phyloP scores from a whole-genome alignment of 1,140 invertebrate genomes.

The Danaus melanippus region DNA sequence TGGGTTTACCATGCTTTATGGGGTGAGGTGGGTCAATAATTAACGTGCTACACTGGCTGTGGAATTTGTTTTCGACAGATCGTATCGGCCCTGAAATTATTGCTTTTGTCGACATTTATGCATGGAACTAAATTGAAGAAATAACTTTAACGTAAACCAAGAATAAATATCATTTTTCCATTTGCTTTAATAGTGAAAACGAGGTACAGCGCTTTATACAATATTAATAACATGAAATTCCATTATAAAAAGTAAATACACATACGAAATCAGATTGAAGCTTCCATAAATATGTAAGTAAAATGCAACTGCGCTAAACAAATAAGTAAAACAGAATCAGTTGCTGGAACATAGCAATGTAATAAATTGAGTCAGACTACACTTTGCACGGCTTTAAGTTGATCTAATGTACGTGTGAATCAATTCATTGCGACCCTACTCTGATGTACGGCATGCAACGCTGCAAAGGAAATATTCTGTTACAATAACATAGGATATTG shows the following conservation, averaged over 20 bases:
- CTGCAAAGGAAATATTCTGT: constrained; percentile 2
- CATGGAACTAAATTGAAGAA: too few relatives aligned
- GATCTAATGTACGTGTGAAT: constrained; percentile 25
- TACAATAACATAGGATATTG: not conserved
- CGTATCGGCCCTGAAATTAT: constrained; percentile 8
- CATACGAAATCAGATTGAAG: not conserved
- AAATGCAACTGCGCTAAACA: constrained; percentile 1
- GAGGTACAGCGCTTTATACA: too few relatives aligned
- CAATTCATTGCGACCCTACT: constrained; percentile 21
- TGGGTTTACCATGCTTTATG: constrained; percentile 13
- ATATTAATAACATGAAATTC: too few relatives aligned
- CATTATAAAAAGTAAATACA: too few relatives aligned
- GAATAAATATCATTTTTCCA: too few relatives aligned
- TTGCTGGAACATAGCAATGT: not conserved
- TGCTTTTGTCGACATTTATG: too few relatives aligned
- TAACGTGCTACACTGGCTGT: constrained; percentile 15
- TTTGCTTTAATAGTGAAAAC: too few relatives aligned
- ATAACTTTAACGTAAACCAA: too few relatives aligned
- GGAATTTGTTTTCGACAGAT: constrained; percentile 21
- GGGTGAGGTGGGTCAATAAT: constrained; percentile 17
- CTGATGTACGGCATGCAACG: constrained; percentile 14
- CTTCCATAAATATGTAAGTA: not conserved
- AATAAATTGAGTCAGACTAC: constrained; percentile 2
- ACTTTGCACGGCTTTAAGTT: constrained; percentile 12
- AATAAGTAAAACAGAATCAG: too few relatives aligned